Percentiles rank a stretch among this genome's conserved stretches.
These are phyloP conservation scores for Melangyna quadrimaculata DNA, from an alignment of 2,888 invertebrate species.

Conservation along the genomic window DNA sequence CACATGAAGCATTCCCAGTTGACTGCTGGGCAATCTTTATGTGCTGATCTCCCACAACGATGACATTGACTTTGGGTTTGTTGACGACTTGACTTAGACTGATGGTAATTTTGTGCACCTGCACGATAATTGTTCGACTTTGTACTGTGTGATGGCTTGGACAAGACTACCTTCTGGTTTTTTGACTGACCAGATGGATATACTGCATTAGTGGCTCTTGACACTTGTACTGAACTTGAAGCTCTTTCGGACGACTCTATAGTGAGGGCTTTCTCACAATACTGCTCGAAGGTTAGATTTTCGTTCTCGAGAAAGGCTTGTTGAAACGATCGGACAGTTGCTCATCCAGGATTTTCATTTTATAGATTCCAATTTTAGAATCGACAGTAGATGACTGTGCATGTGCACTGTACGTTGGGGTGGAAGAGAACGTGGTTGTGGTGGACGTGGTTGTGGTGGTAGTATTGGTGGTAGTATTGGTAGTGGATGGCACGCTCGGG, in stretches of 20 bases:
- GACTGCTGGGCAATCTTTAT: constrained; percentile 1
- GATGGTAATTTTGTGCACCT: not conserved
- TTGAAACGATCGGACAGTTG: not conserved
- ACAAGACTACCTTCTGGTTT: no score
- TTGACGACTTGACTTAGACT: not conserved
- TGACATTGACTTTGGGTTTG: not conserved
- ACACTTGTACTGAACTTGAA: no score
- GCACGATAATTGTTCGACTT: not conserved
- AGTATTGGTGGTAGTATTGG: not conserved
- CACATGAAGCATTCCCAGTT: constrained; percentile 2
- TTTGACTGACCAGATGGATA: no score
- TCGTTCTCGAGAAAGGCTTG: not conserved
- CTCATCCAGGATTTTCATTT: not conserved
- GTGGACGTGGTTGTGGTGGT: no score
- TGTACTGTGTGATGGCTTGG: not conserved
- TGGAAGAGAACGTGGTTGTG: not conserved
- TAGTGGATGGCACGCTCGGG: not conserved
- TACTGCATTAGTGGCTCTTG: no score
- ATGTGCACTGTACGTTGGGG: not conserved
- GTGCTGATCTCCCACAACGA: not conserved
- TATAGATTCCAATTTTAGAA: not conserved
- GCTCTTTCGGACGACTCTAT: no score
- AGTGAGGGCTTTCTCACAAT: no score
- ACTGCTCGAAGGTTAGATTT: not conserved
- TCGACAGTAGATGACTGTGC: not conserved